phyloP scores from a whole-genome alignment of 2,888 invertebrate species.

The Polymixis flavicincta region DNA sequence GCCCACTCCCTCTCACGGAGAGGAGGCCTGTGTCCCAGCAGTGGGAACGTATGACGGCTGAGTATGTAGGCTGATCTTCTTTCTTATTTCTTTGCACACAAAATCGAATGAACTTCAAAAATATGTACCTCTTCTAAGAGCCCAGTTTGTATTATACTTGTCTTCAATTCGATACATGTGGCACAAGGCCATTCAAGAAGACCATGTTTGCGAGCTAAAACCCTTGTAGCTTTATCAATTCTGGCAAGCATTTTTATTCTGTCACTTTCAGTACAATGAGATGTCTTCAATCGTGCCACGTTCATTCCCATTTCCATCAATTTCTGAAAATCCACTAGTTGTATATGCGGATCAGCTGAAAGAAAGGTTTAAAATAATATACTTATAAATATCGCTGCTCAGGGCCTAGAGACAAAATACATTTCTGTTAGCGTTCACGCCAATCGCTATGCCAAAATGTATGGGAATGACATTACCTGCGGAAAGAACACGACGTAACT shows the following conservation, averaged over 20 bases:
- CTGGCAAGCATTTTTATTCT: conserved; percentile 77
- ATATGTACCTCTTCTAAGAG: conserved; percentile 70
- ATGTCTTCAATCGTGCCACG: conserved; percentile 79
- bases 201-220: conserved; percentile 89
- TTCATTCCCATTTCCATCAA: conserved; percentile 88
- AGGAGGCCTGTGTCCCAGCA: too few relatives aligned
- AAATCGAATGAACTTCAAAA: conserved; percentile 1
- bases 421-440: too few relatives aligned
- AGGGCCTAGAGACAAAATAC: too few relatives aligned
- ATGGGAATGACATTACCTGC: too few relatives aligned
- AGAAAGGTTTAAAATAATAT: background rate
- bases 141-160: conserved; percentile 95
- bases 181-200: conserved; percentile 92
- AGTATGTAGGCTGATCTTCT: background rate
- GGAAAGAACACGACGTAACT: too few relatives aligned
- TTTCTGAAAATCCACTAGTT: conserved; percentile 82
- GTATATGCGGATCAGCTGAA: conserved; percentile 72
- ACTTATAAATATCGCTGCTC: background rate
- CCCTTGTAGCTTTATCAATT: conserved; percentile 80
- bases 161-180: conserved; percentile 96
- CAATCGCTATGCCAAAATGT: too few relatives aligned
- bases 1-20: too few relatives aligned
- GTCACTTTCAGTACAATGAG: conserved; percentile 72
- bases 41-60: too few relatives aligned
- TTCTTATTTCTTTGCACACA: background rate